Percentiles rank a stretch among this genome's conserved stretches.
phyloP scores from a whole-genome alignment of 2,888 invertebrate species.

The Synergus gifuensis region DNA sequence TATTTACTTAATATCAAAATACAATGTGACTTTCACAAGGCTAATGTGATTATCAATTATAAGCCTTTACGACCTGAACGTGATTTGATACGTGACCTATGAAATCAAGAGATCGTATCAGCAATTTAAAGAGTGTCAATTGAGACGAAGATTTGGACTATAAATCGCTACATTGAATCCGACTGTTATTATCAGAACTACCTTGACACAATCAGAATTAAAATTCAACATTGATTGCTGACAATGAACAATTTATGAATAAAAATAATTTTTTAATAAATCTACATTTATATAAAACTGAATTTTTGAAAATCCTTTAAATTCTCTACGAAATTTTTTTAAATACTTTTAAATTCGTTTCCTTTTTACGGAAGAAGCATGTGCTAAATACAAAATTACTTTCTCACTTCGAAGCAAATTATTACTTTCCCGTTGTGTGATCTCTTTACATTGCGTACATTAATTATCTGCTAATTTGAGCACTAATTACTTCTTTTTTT shows the following conservation, averaged over 20 bases:
- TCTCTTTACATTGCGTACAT: slow-evolving; percentile 2
- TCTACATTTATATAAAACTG: too few species aligned
- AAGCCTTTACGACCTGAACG: slow-evolving; percentile 4
- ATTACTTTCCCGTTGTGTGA: slow-evolving; percentile 11
- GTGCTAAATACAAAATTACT: slow-evolving; percentile 24
- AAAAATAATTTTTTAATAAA: too few species aligned
- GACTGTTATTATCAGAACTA: neutral
- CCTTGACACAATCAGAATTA: slow-evolving; percentile 6
- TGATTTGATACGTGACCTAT: slow-evolving; percentile 35
- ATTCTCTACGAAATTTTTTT: too few species aligned
- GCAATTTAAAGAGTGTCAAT: slow-evolving; percentile 32
- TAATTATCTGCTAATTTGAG: slow-evolving; percentile 19
- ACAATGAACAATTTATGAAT: neutral
- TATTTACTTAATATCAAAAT: neutral
- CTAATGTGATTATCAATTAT: slow-evolving; percentile 23
- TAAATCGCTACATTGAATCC: slow-evolving; percentile 26
- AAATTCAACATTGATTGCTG: neutral
- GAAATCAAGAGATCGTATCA: slow-evolving; percentile 38
- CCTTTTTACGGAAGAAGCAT: neutral
- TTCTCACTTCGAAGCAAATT: slow-evolving; percentile 16
- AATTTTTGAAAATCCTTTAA: too few species aligned
- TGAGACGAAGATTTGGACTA: neutral
- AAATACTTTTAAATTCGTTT: neutral
- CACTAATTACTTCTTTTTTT: slow-evolving; percentile 16
- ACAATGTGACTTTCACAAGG: slow-evolving; percentile 12